These are phyloP conservation scores for Pantherophis guttatus DNA, from an alignment of 2,113 vertebrate species.

Conservation along the genomic window DNA sequence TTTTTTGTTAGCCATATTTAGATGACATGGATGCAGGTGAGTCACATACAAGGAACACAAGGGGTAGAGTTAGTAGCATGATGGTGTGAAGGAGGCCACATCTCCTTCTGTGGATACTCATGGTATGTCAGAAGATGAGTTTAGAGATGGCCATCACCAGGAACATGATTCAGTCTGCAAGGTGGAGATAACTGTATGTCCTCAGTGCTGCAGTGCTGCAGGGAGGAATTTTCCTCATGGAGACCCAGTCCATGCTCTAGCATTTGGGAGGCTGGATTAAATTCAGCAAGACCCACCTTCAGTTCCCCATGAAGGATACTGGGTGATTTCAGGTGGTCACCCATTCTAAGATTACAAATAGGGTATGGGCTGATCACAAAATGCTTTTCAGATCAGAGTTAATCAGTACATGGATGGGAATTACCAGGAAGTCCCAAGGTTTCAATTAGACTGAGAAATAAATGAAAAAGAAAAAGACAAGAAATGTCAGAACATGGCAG, in stretches of 20 bases:
- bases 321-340: neutral
- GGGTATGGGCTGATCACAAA: neutral
- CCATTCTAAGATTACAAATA: neutral
- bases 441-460: neutral
- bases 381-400: neutral
- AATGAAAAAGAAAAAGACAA: neutral
- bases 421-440: neutral
- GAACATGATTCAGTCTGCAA: neutral
- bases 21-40: conserved; percentile 38
- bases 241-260: neutral
- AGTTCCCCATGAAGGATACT: neutral
- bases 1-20: conserved; percentile 42
- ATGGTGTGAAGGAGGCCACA: neutral
- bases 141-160: neutral
- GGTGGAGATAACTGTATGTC: neutral
- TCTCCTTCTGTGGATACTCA: neutral
- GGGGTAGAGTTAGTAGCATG: neutral
- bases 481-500: neutral
- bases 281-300: no score
- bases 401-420: neutral
- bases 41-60: neutral
- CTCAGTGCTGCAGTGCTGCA: no score
- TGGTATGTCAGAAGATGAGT: neutral
- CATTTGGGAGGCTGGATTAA: neutral
- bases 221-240: neutral